phyloP scores from a whole-genome alignment of 2,888 invertebrate species.

The Ferrisia virgata region DNA sequence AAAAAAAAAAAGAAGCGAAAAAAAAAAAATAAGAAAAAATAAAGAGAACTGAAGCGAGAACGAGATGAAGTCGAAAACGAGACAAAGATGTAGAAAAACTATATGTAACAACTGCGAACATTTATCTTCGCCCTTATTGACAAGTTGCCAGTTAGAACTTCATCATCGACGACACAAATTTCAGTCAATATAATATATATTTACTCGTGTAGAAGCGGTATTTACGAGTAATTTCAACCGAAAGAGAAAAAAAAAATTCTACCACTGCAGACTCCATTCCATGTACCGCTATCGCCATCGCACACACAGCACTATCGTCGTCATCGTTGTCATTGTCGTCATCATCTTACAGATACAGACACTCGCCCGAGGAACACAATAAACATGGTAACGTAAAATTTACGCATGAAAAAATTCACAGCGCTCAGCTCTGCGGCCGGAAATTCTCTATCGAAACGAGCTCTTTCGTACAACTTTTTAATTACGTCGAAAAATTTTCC shows the following conservation, averaged over 20 bases:
- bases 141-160: neutral
- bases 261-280: neutral
- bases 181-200: neutral
- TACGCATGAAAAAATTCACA: neutral
- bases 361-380: too few species aligned
- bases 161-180: neutral
- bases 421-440: neutral
- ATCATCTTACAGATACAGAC: neutral
- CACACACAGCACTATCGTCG: neutral
- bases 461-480: neutral
- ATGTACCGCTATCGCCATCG: too few species aligned
- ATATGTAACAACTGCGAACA: slow-evolving; percentile 11
- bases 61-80: too few species aligned
- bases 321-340: neutral
- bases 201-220: neutral
- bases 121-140: neutral
- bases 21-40: neutral
- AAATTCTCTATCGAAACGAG: neutral
- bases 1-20: neutral
- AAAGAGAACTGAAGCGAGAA: too few species aligned
- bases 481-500: neutral
- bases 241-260: too few species aligned
- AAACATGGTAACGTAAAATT: neutral
- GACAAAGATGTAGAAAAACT: too few species aligned
- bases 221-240: neutral